These are phyloP conservation scores for Cryptoblepharus egeriae DNA, from an alignment of 2,797 vertebrate genomes.

Conservation along the genomic window DNA sequence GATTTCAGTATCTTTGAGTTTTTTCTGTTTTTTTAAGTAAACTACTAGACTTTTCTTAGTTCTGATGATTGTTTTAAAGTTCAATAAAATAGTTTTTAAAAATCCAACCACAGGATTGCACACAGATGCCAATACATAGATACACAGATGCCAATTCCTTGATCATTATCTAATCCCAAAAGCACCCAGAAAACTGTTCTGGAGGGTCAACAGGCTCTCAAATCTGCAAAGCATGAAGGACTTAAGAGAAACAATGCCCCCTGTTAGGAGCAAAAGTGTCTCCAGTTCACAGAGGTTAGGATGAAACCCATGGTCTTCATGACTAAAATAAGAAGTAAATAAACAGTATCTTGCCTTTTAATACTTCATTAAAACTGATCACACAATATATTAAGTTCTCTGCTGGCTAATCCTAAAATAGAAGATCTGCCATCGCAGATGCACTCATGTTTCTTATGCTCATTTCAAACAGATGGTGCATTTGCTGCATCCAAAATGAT, in stretches of 20 bases:
- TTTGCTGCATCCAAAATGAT: neutral
- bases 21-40: neutral
- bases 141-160: no score
- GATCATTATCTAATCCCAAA: no score
- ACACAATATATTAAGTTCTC: neutral
- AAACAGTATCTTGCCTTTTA: neutral
- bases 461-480: neutral
- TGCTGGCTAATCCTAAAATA: neutral
- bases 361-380: neutral
- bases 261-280: no score
- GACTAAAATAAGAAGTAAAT: neutral
- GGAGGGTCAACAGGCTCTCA: no score
- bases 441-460: neutral
- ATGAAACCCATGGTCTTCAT: neutral
- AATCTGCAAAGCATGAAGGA: no score
- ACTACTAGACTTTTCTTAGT: neutral
- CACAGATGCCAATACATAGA: no score
- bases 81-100: neutral
- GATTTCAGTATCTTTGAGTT: no score
- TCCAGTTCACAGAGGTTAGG: no score
- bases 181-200: no score
- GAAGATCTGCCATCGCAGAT: neutral
- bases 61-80: neutral
- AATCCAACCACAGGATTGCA: neutral
- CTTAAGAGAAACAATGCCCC: no score